Evolutionary conservation across 2,888 invertebrate genomes (phyloP).

Genomic region (Synanthedon myopaeformis): DNA sequence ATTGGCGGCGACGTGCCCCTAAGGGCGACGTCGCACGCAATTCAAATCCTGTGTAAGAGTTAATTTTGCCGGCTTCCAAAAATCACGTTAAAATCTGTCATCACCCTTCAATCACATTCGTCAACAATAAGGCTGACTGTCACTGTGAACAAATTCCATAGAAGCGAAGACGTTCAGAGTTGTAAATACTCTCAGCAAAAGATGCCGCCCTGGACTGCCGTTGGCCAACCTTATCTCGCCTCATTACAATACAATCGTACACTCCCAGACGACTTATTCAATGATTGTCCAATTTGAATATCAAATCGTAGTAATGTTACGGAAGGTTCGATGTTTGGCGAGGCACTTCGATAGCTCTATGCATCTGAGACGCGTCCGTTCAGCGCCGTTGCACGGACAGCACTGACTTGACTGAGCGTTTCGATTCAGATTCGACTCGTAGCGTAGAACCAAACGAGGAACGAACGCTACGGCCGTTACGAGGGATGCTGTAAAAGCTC

Average conservation of each 20-base stretch:
- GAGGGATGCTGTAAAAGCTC: constrained; percentile 52
- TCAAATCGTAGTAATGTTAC: constrained; percentile 35
- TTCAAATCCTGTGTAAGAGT: constrained; percentile 53
- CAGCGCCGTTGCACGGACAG: constrained; percentile 29
- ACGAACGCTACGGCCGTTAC: constrained; percentile 42
- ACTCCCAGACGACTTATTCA: constrained; percentile 33
- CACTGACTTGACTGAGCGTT: constrained; percentile 31
- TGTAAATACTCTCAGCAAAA: constrained; percentile 4
- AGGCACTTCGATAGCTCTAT: constrained; percentile 12
- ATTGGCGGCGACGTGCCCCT: constrained; percentile 64
- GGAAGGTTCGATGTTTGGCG: constrained; percentile 18
- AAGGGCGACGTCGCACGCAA: constrained; percentile 54
- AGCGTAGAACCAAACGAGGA: constrained; percentile 11
- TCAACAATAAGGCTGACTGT: constrained; percentile 23
- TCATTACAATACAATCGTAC: constrained; percentile 43
- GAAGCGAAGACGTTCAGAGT: constrained; percentile 13
- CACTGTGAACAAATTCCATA: constrained; percentile 31
- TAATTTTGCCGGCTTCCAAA: constrained; percentile 52
- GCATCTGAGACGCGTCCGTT: constrained; percentile 26
- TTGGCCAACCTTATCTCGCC: constrained; percentile 14
- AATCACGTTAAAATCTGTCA: constrained; percentile 26
- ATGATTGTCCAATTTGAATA: constrained; percentile 36
- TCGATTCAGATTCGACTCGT: constrained; percentile 17
- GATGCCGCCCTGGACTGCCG: constrained; percentile 14
- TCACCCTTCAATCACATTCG: constrained; percentile 43